Conservation (phyloP, 2,888 invertebrate species). For the Agonopterix subpropinquella region DNA sequence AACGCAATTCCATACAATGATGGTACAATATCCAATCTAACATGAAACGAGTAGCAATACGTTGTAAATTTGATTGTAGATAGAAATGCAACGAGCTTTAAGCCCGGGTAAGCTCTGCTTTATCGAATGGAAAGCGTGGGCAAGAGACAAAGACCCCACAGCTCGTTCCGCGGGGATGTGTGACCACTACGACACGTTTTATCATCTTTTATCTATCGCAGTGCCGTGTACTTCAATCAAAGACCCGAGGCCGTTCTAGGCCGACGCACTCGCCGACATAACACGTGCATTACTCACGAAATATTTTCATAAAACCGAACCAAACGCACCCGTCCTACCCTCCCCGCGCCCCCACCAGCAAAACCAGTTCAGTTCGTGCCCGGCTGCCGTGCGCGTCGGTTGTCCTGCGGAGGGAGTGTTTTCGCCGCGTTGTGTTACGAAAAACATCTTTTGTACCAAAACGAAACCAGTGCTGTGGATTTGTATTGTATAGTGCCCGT, state of each 20-base stretch:
- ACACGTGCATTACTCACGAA: constrained; percentile 76
- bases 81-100: constrained; percentile 40
- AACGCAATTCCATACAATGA: constrained; percentile 21
- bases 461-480: constrained; percentile 70
- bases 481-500: constrained; percentile 53
- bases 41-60: constrained; percentile 39
- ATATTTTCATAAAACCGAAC: constrained; percentile 75
- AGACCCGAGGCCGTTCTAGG: constrained; percentile 66
- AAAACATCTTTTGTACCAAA: constrained; percentile 61
- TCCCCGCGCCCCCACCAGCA: constrained; percentile 34
- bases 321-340: constrained; percentile 63
- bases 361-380: constrained; percentile 74
- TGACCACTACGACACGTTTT: constrained; percentile 29
- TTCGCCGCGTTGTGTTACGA: constrained; percentile 62
- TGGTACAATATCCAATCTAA: constrained; percentile 23
- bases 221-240: constrained; percentile 59
- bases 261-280: constrained; percentile 69
- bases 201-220: constrained; percentile 47
- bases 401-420: constrained; percentile 24
- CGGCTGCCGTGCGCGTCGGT: constrained; percentile 69
- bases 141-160: constrained; percentile 46
- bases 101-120: constrained; percentile 33
- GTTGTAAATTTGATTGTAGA: constrained; percentile 53
- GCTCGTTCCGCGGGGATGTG: constrained; percentile 18
- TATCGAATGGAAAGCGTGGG: constrained; percentile 37